Base-by-base conservation (phyloP, 1,140 invertebrate species). In the Zaprionus vittiger region DNA sequence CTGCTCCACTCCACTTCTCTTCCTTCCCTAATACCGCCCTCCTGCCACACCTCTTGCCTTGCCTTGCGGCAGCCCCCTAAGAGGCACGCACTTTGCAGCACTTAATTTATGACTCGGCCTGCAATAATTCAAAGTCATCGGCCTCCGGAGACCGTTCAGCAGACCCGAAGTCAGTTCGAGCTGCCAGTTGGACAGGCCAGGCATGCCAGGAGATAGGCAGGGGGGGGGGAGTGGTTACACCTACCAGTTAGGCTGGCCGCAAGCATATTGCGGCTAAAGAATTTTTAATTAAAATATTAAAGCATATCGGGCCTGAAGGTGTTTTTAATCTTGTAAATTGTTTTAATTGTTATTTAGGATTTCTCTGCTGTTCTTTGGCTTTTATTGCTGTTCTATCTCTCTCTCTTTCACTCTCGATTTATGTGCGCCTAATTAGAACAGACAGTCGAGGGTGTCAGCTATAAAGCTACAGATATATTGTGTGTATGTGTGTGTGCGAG, bases 251-350 rank as follows among this genome's bases (percentile, higher is more conserved):
- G 12, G 14, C 24, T 38, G 77, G 52, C 68, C 55, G 44, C 54
- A 20, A 44, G 78, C 78, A 74, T 76, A 74, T 81, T 73, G 82
- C 14, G 76, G 76, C 85, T 70, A 60, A 80, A 73, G 85, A 89
- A 89, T 89, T 89, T 89, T 89, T 89, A 89, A 89, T 89, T 89
- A 89, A 90, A 89, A 90, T 90, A 89, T 89, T 89, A 90, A 89
- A 90, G 86, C 85, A 85, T 80, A 67, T 24, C 47, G 44, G 72
- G 72, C 85, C 80, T 77, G 67, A 77, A 90, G 85, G 85, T 90
- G 85, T 90, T 90, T 90, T 90, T 90, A 90, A 90, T 90, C 85
- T 90, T 90, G 85, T 64, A 85, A 91, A 90, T 90, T 90, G 85
- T 82, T 90, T 91, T 90, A 90, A 91, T 90, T 90, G 85, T 90